Base-by-base conservation (phyloP, 2,888 invertebrate species). In the Limnephilus auricula region DNA sequence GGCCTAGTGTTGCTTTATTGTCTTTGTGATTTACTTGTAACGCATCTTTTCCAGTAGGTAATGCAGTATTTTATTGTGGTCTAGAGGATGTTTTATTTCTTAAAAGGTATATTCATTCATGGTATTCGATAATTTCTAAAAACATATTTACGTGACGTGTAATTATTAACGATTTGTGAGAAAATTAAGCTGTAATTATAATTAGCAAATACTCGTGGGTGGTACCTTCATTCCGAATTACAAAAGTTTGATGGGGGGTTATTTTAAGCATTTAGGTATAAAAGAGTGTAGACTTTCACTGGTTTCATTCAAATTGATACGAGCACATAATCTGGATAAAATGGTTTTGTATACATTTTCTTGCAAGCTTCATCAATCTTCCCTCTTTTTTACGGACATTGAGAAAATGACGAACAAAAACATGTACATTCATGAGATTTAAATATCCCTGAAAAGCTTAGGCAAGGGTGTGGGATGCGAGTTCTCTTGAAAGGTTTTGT, bases 321-420 rank as follows among this genome's bases (percentile, higher is more conserved):
- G 25, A 65, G n/a, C 65, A 25, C 65, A 65, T n/a, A 65, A 65
- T 65, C 25, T 65, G 65, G 9, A 65, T 65, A 65, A 80, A 80
- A 80, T 32, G n/a, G 15, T 32, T 78, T 30, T 87, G 87, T 50
- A 87, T 31, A 31, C 87, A 86, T 87, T 65, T 25, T 34, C 65
- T 2, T 31, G 87, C 4, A 87, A 87, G 15, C 30, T 31, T 10
- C 50, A 50, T 87, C 34, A 87, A 87, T 87, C 87, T 87, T 15
- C 65, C 18, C 78, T 32, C 31, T 32, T 30, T 65, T 31, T 87
- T 18, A 87, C 6, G 87, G 78, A 25, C 87, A 78, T 65, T 31
- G 15, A 25, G 50, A 31, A 50, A 34, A 45, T 45, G 37, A 40
- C 30, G 37, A 30, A 34, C 84, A 18, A 30, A 30, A 25, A 37